Conservation (phyloP, 2,888 invertebrate species). For the Folsomia candida region DNA sequence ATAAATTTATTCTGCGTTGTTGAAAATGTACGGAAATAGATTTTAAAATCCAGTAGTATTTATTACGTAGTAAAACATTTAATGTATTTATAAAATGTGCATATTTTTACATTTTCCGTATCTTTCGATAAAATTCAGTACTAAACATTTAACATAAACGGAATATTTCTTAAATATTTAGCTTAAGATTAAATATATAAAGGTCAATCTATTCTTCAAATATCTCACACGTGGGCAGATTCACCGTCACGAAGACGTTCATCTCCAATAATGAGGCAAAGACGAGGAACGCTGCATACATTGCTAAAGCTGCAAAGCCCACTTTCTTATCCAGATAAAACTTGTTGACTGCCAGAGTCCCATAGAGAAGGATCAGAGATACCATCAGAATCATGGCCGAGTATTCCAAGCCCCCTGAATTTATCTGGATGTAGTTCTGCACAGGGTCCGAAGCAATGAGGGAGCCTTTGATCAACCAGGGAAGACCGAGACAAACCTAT, state of each 20-base stretch:
- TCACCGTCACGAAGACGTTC: conserved; percentile 88
- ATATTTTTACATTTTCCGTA: too few species aligned
- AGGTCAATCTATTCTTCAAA: too few species aligned
- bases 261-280: conserved; percentile 86
- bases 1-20: too few species aligned
- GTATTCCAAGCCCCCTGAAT: conserved; percentile 86
- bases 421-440: conserved; percentile 75
- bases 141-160: conserved; percentile 3
- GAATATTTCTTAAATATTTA: not conserved
- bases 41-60: too few species aligned
- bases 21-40: too few species aligned
- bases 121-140: too few species aligned
- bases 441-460: conserved; percentile 76
- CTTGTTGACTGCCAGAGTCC: conserved; percentile 80
- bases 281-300: conserved; percentile 83
- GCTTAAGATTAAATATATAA: too few species aligned
- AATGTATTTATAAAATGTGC: too few species aligned
- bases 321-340: conserved; percentile 80
- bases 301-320: conserved; percentile 77
- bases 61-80: too few species aligned
- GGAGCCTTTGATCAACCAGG: conserved; percentile 84
- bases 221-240: conserved; percentile 74
- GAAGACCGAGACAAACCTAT: conserved; percentile 76
- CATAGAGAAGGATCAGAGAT: conserved; percentile 77
- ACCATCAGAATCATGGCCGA: conserved; percentile 84